Conservation (phyloP, 2,113 vertebrate species). For the Delphinus delphis region DNA sequence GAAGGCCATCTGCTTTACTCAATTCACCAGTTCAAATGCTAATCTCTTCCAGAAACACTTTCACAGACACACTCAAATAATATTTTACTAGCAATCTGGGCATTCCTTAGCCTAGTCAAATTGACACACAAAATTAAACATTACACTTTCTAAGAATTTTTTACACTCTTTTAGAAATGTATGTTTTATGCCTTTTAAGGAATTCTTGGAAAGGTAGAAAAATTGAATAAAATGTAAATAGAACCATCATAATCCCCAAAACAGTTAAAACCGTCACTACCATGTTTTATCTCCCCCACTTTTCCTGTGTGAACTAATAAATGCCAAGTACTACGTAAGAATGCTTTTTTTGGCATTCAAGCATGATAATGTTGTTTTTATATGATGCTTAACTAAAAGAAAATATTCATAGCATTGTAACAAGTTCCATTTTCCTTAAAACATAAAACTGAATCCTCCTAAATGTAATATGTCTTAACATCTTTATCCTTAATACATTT, state of each 20-base stretch:
- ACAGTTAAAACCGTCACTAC: neutral
- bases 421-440: neutral
- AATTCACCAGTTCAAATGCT: neutral
- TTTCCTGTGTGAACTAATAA: neutral
- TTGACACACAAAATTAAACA: neutral
- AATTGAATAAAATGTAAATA: neutral
- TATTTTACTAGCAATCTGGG: neutral
- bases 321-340: neutral
- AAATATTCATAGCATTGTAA: neutral
- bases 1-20: neutral
- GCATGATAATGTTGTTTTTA: neutral
- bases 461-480: neutral
- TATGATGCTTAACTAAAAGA: neutral
- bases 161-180: neutral
- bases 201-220: neutral
- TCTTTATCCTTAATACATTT: neutral
- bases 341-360: neutral
- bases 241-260: neutral
- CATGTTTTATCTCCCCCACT: neutral
- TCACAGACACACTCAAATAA: neutral
- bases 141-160: neutral
- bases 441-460: neutral
- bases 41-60: neutral
- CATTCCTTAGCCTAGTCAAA: neutral
- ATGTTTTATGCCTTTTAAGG: neutral